Evolutionary conservation across 2,113 vertebrate species (phyloP), one percentile per base, ranked within the genome.

Genomic region (Ictidomys tridecemlineatus): DNA sequence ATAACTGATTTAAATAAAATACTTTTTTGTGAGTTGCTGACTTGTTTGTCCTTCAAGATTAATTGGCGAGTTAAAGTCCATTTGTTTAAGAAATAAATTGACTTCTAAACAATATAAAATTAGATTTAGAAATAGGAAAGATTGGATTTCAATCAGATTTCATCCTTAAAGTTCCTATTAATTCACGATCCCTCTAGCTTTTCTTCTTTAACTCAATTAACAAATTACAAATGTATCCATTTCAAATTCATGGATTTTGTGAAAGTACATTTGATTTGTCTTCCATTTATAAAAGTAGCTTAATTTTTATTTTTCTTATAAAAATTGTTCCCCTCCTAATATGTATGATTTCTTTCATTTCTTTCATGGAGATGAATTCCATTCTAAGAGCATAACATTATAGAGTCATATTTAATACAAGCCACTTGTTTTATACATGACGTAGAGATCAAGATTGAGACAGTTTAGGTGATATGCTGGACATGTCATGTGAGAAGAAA

Each of bases 71-170:
- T 98, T 93, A 90, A 86, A 95, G 79, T 1, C 73, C 56, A 65
- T 91, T 97, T 96, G 12, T 83, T 97, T 96, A 97, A 83, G 67
- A 96, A 98, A 97, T 67, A 96, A 72, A 93, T 94, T 86, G 45
- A 95, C 42, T 96, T 91, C n/a, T 65, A 34, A 45, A 53, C n/a
- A 95, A 86, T 83, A 95, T 88, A 69, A 96, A 96, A 97, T 93
- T 82, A 93, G 51, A 98, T 17, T 45, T 91, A 96, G 88, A 90
- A 98, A 72, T 12, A 98, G 37, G 39, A 86, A 97, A 85, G 85
- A 95, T 73, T 97, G 86, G 84, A 95, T 11, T 97, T 51, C 26
- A 92, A 69, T 83, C 93, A 91, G 76, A 92, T 97, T 98, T 97
- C n/a, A 84, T 74, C 80, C 82, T 67, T 91, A 58, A 92, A 85